Conservation (phyloP, 2,797 vertebrate species). For the Linurgus olivaceus region DNA sequence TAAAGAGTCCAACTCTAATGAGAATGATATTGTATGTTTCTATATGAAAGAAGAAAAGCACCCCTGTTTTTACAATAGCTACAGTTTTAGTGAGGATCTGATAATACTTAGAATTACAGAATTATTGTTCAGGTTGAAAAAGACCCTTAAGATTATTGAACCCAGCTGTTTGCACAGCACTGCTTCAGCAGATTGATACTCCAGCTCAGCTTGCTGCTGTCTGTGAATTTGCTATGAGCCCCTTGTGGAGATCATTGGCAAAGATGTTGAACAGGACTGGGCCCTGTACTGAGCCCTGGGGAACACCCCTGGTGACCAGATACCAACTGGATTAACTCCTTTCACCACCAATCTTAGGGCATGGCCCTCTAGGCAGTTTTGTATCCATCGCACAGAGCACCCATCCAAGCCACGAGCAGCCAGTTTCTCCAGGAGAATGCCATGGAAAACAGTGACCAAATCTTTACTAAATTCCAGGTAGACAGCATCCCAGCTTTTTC, state of each 20-base stretch:
- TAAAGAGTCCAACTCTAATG: neutral
- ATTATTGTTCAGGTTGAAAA: neutral
- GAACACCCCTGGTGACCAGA: neutral
- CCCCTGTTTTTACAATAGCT: neutral
- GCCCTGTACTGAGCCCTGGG: neutral
- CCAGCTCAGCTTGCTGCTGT: neutral
- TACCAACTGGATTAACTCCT: neutral
- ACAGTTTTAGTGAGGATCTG: neutral
- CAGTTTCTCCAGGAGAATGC: neutral
- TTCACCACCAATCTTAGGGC: neutral
- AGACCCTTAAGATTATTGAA: neutral
- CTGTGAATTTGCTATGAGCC: neutral
- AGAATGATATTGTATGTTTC: neutral
- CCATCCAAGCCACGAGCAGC: neutral
- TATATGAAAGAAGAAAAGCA: neutral
- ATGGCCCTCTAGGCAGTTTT: neutral
- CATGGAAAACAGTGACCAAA: neutral
- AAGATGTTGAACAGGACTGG: neutral
- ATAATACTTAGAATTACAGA: neutral
- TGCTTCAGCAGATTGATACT: neutral
- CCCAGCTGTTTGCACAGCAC: neutral
- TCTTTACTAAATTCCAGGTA: neutral
- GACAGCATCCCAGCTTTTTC: neutral
- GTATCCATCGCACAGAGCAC: neutral
- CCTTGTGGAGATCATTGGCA: accelerated